A percentile compares a stretch with the other conserved stretches of the same genome.
phyloP scores from a whole-genome alignment of 2,888 invertebrate genomes.

The Alloplasta piceator region DNA sequence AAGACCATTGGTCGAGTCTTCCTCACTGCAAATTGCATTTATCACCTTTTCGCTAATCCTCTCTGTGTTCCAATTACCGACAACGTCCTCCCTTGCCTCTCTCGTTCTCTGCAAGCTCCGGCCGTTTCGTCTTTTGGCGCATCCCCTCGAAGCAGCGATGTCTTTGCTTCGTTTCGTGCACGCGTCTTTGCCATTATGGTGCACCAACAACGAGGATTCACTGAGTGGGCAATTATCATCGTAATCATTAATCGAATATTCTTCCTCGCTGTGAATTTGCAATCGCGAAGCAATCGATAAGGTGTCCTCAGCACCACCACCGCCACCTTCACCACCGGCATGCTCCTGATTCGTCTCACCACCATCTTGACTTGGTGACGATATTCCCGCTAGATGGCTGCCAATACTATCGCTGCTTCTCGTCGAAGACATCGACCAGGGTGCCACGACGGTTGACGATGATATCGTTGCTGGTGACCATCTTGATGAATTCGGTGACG shows the following conservation, averaged over 20 bases:
- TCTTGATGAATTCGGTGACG: constrained; percentile 58
- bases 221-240: constrained; percentile 32
- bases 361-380: constrained; percentile 51
- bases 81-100: neutral
- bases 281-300: constrained; percentile 43
- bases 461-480: constrained; percentile 64
- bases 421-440: constrained; percentile 55
- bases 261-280: constrained; percentile 53
- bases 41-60: constrained; percentile 1
- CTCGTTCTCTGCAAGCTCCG: neutral
- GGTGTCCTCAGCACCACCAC: constrained; percentile 8
- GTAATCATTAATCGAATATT: constrained; percentile 43
- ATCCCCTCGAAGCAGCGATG: neutral
- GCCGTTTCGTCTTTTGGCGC: constrained; percentile 25
- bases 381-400: constrained; percentile 35
- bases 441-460: constrained; percentile 61
- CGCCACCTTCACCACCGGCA: neutral
- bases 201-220: neutral
- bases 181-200: constrained; percentile 30
- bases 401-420: constrained; percentile 19
- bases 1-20: constrained; percentile 35
- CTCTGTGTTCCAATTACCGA: constrained; percentile 7
- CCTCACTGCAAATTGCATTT: constrained; percentile 52
- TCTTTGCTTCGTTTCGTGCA: constrained; percentile 34
- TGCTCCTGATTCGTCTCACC: constrained; percentile 24